Evolutionary conservation across 2,888 invertebrate species (phyloP), one percentile per base, ranked within the genome.

Genomic region (Melanophora roralis): DNA sequence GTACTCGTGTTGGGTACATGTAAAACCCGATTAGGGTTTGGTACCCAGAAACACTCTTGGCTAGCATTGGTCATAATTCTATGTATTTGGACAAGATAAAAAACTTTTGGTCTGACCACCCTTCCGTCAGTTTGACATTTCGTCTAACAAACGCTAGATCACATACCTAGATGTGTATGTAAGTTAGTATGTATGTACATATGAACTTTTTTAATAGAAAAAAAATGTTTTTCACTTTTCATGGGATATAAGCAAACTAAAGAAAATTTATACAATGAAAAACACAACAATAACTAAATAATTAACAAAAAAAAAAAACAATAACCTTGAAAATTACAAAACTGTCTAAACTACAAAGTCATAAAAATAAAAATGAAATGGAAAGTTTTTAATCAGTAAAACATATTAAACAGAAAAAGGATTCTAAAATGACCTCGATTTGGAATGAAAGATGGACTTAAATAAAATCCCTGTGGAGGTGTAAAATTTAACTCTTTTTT

Each of bases 321-420:
- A 51, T 40, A 79, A 79, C 79, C 75, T 75, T 79, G 47, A 71
- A 69, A 53, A 43, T 45, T 40, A 75, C 9, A 64, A 43, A 71
- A 21, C 14, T 65, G 57, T 57, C 34, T 27, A 38, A 60, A 21
- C 21, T 36, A 19, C 49, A 64, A 14, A 27, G 36, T 14, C 8
- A 59, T 67, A 65, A 78, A 45, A 38, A 45, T 11, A 1, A 3
- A 47, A 69, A 16, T 14, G 53, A 79, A 69, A 74, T 73, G 65
- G 69, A 79, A 79, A 74, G 47, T 69, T 59, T 27, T 47, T 45
- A 68, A 34, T 71, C 62, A 45, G 71, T 53, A 51, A 47, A 64
- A 38, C 27, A 27, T 55, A 38, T 12, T 49, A 43, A 67, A 6
- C 11, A 49, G 45, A 49, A 78, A 79, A 69, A 60, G 75, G 71